A percentile compares a stretch with the other conserved stretches of the same genome.
phyloP scores from a whole-genome alignment of 2,797 vertebrate species.

The Tapirus indicus region DNA sequence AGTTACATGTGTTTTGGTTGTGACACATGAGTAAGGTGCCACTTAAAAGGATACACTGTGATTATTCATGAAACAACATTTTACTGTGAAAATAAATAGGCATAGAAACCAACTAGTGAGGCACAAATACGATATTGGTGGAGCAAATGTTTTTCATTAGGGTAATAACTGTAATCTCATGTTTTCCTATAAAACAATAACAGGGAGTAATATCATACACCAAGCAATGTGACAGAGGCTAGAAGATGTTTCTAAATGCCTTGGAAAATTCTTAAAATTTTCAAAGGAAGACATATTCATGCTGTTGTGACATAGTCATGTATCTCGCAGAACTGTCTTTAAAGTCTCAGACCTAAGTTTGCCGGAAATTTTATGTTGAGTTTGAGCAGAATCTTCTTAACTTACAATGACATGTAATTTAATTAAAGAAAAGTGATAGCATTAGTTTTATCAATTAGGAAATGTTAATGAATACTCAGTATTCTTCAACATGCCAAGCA shows the following conservation, averaged over 20 bases:
- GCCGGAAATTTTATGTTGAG: background rate
- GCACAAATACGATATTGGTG: background rate
- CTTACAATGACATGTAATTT: background rate
- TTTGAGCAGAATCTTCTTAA: constrained; percentile 17
- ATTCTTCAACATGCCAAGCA: background rate
- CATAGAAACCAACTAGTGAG: background rate
- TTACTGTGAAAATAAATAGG: background rate
- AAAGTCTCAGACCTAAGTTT: background rate
- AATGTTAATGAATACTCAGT: constrained; percentile 13
- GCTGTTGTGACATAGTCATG: background rate
- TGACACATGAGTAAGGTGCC: background rate
- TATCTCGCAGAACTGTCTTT: background rate
- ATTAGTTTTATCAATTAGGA: background rate
- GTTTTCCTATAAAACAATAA: background rate
- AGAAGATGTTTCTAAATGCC: background rate
- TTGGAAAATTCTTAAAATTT: background rate
- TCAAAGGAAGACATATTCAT: background rate
- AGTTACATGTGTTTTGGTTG: constrained; percentile 14
- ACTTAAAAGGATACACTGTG: background rate
- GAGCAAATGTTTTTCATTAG: background rate
- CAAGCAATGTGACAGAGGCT: background rate
- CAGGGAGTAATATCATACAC: background rate
- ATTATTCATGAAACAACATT: background rate
- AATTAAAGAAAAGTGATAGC: background rate
- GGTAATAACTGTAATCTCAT: background rate